Percentiles rank a stretch among this genome's conserved stretches.
phyloP scores from a whole-genome alignment of 1,140 invertebrate genomes.

The Agraylea sexmaculata region DNA sequence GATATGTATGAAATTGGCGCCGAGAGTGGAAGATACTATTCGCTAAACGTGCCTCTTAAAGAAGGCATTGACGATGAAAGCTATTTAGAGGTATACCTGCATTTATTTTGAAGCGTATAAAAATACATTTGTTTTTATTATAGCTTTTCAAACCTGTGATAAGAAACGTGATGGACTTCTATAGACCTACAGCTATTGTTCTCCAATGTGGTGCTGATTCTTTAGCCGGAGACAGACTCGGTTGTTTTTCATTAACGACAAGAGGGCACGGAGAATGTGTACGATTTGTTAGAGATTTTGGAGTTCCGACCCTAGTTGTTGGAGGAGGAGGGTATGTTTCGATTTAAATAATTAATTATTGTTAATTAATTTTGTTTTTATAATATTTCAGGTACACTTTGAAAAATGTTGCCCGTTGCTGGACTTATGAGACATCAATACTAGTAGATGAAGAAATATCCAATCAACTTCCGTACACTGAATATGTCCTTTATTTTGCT shows the following conservation, averaged over 20 bases:
- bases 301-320: constrained; percentile 87
- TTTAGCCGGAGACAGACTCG: constrained; percentile 81
- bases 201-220: constrained; percentile 98
- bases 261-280: constrained; percentile 91
- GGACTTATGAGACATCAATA: constrained; percentile 97
- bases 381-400: constrained; percentile 65
- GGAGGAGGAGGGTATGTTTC: constrained; percentile 74
- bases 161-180: constrained; percentile 90
- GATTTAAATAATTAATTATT: neutral
- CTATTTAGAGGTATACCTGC: constrained; percentile 58
- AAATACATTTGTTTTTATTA: constrained; percentile 14
- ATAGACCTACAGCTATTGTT: constrained; percentile 92
- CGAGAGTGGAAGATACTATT: constrained; percentile 88
- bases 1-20: constrained; percentile 97
- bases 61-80: constrained; percentile 94
- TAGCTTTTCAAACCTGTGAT: constrained; percentile 90
- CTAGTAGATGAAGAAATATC: constrained; percentile 82
- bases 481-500: constrained; percentile 92
- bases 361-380: neutral
- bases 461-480: constrained; percentile 85
- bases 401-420: constrained; percentile 94
- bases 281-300: constrained; percentile 87
- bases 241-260: constrained; percentile 44
- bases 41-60: constrained; percentile 92
- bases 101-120: neutral